Evolutionary conservation across 2,113 vertebrate species (phyloP).

Genomic region (Phylloscopus trochilus): DNA sequence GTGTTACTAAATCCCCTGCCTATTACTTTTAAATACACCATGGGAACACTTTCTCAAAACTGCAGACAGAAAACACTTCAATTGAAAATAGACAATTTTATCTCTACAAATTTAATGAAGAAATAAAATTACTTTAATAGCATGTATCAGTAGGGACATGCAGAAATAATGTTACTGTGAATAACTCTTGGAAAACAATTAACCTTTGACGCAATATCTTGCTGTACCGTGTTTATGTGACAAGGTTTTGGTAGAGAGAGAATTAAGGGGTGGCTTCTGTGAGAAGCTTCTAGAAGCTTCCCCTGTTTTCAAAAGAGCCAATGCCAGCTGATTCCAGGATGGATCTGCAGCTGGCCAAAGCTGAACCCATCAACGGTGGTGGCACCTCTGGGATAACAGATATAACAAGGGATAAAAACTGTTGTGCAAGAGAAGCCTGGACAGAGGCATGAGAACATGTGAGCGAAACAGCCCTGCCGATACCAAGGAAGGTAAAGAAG

Average conservation of each 20-base stretch:
- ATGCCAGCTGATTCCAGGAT: background rate
- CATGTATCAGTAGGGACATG: background rate
- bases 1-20: background rate
- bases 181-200: background rate
- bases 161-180: background rate
- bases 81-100: background rate
- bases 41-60: background rate
- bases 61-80: background rate
- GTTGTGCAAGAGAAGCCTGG: background rate
- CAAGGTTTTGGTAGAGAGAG: background rate
- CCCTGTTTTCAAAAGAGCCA: background rate
- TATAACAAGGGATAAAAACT: background rate
- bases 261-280: accelerated
- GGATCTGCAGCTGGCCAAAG: background rate
- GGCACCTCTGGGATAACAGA: background rate
- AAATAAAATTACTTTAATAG: background rate
- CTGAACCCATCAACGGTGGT: accelerated
- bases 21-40: background rate
- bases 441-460: background rate
- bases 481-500: background rate
- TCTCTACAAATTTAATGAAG: background rate
- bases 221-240: background rate
- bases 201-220: background rate
- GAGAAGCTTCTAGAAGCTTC: background rate
- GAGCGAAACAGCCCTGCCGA: background rate